A percentile compares a stretch with the other conserved stretches of the same genome.
These are phyloP conservation scores for roundworm (Caenorhabditis elegans) DNA, from an alignment of 1,140 invertebrate species.

Conservation along the genomic window WBcel235 BX284604.4:9339001-9339500, in stretches of 20 bases:
- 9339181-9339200: constrained; percentile 11
- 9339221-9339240: neutral
- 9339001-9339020: too few species aligned
- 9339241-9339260: constrained; percentile 37
- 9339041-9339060: constrained; percentile 56
- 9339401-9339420: neutral
- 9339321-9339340: too few species aligned
- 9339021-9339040: constrained; percentile 54
- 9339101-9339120: neutral
- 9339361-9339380: too few species aligned
- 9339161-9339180: neutral
- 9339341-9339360: too few species aligned
- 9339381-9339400: neutral
- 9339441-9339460: too few species aligned
- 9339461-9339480: too few species aligned
- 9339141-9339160: constrained; percentile 36
- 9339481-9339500: too few species aligned
- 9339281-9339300: constrained; percentile 31
- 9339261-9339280: constrained; percentile 42
- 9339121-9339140: constrained; percentile 41
- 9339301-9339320: neutral
- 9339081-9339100: constrained; percentile 46
- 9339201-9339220: neutral
- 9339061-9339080: constrained; percentile 55
- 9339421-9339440: too few species aligned